These are phyloP conservation scores for Muricea muricata DNA, from an alignment of 92 coral and sea anemone genomes.

Conservation along the genomic window DNA sequence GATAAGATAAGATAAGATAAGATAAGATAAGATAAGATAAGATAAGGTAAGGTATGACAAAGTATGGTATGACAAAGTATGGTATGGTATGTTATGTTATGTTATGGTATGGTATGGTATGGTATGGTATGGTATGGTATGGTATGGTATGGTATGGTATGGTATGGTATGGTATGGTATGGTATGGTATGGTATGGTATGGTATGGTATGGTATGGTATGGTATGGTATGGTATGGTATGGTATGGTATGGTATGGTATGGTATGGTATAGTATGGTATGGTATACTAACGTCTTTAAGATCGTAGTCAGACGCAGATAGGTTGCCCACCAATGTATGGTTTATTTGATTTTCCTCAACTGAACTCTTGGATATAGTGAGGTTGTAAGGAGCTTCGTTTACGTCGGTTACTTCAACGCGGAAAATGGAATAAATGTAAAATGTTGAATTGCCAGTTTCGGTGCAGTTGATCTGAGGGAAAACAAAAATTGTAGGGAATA, in stretches of 20 bases:
- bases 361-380: constrained; percentile 63
- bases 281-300: constrained; percentile 60
- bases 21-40: no score
- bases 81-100: no score
- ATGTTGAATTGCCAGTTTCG: constrained; percentile 63
- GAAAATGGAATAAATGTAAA: constrained; percentile 67
- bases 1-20: no score
- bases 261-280: no score
- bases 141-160: not conserved
- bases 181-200: no score
- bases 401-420: constrained; percentile 69
- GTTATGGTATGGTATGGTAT: no score
- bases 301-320: constrained; percentile 83
- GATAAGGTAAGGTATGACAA: no score
- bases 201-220: no score
- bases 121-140: no score
- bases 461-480: constrained; percentile 71
- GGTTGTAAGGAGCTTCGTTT: constrained; percentile 87
- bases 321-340: constrained; percentile 67
- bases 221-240: no score
- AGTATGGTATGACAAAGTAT: no score
- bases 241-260: no score
- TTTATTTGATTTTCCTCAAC: constrained; percentile 60
- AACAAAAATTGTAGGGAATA: not conserved
- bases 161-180: not conserved